Conservation (phyloP, 2,797 vertebrate species). For the Macropodus opercularis region DNA sequence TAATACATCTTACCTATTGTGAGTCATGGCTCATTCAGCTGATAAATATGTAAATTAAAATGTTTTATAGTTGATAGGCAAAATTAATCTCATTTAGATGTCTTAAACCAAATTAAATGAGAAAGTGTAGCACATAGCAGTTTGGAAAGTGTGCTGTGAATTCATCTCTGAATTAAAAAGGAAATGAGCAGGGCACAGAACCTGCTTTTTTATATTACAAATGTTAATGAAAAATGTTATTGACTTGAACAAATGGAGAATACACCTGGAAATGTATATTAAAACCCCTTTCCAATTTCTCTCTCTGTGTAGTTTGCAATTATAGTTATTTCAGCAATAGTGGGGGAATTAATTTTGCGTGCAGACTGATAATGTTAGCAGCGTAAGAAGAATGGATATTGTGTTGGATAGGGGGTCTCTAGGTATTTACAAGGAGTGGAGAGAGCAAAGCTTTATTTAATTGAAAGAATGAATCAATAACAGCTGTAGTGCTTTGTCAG, state of each 20-base stretch:
- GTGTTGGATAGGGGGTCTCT: conserved; percentile 86
- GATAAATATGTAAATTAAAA: conserved; percentile 88
- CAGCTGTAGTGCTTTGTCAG: conserved; percentile 79
- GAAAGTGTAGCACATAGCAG: conserved; percentile 77
- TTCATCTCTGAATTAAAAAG: conserved; percentile 84
- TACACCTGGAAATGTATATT: conserved; percentile 89
- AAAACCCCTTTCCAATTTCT: conserved; percentile 87
- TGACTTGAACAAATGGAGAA: conserved; percentile 87
- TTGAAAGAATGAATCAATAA: conserved; percentile 88
- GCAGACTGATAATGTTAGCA: conserved; percentile 84
- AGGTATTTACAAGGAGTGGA: conserved; percentile 83
- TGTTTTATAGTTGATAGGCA: conserved; percentile 79
- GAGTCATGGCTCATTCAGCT: conserved; percentile 81
- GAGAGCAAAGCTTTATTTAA: conserved; percentile 86
- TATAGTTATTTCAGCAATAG: conserved; percentile 87
- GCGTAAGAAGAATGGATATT: conserved; percentile 83
- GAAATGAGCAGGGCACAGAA: conserved; percentile 80
- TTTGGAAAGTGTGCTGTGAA: conserved; percentile 76
- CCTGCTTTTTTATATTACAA: conserved; percentile 80
- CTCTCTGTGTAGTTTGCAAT: conserved; percentile 84
- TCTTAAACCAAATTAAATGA: conserved; percentile 83
- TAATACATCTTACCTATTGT: conserved; percentile 83
- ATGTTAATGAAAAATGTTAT: conserved; percentile 89
- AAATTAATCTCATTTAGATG: conserved; percentile 84
- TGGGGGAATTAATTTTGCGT: conserved; percentile 86